Percentiles rank a stretch among this genome's conserved stretches.
These are phyloP conservation scores for Aquatica leii DNA, from an alignment of 2,888 invertebrate species.

Conservation along the genomic window DNA sequence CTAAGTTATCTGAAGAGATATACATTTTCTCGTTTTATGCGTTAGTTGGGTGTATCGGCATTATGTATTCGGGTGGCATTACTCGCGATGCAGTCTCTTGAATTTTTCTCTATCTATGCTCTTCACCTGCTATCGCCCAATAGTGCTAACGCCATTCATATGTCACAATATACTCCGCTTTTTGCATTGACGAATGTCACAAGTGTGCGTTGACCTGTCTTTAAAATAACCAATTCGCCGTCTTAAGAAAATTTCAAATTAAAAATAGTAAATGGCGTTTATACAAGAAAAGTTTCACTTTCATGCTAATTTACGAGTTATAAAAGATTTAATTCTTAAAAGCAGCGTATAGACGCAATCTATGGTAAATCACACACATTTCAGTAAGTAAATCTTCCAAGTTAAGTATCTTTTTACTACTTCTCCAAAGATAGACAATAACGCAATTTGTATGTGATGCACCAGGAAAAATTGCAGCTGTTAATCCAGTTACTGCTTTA, in stretches of 20 bases:
- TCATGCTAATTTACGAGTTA: constrained; percentile 12
- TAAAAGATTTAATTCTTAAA: constrained; percentile 7
- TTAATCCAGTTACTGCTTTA: constrained; percentile 54
- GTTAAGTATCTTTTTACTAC: constrained; percentile 44
- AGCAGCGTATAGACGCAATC: constrained; percentile 15
- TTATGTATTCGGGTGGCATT: constrained; percentile 31
- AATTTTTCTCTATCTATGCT: constrained; percentile 19
- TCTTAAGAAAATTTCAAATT: too few relatives aligned
- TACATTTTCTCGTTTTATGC: constrained; percentile 16
- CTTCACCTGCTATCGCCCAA: constrained; percentile 28
- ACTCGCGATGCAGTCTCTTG: constrained; percentile 22
- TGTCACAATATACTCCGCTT: constrained; percentile 24
- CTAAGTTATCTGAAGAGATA: constrained; percentile 13
- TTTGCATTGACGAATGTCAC: constrained; percentile 27
- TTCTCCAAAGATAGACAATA: constrained; percentile 54
- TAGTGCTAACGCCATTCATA: constrained; percentile 29
- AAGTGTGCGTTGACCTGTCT: constrained; percentile 31
- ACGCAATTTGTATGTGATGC: constrained; percentile 58
- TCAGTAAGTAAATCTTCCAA: constrained; percentile 32
- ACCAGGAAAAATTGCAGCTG: constrained; percentile 49
- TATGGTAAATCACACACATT: constrained; percentile 23
- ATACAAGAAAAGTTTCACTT: constrained; percentile 21
- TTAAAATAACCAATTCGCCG: background rate
- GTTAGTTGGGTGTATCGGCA: constrained; percentile 19
- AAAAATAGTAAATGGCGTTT: background rate